Conservation (phyloP, 2,113 vertebrate genomes). For the Amblyornis subalaris region DNA sequence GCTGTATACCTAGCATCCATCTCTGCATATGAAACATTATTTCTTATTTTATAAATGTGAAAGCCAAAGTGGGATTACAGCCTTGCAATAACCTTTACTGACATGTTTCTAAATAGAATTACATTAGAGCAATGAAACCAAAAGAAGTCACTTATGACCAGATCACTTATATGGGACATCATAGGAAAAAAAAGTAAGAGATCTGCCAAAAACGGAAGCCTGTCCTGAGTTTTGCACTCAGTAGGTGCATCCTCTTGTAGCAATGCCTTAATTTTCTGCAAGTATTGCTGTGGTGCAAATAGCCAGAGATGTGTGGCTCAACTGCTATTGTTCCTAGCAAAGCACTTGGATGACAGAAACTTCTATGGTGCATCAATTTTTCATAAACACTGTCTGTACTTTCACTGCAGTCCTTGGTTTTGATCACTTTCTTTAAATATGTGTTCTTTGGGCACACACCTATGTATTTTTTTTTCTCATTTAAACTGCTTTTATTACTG, state of each 20-base stretch:
- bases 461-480: background rate
- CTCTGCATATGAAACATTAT: background rate
- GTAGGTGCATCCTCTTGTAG: background rate
- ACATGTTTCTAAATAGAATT: background rate
- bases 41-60: background rate
- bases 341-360: background rate
- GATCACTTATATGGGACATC: background rate
- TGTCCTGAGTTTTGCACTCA: background rate
- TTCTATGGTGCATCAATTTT: background rate
- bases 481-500: background rate
- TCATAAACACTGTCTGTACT: background rate
- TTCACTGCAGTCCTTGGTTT: background rate
- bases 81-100: background rate
- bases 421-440: background rate
- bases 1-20: background rate
- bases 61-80: background rate
- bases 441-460: rapidly evolving
- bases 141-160: background rate
- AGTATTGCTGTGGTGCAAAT: background rate
- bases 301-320: background rate
- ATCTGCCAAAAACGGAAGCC: background rate
- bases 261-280: background rate
- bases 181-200: background rate
- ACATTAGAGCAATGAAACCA: background rate
- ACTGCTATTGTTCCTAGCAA: background rate